Evolutionary conservation across 2,113 vertebrate species (phyloP).

Genomic region (Pogona vitticeps): DNA sequence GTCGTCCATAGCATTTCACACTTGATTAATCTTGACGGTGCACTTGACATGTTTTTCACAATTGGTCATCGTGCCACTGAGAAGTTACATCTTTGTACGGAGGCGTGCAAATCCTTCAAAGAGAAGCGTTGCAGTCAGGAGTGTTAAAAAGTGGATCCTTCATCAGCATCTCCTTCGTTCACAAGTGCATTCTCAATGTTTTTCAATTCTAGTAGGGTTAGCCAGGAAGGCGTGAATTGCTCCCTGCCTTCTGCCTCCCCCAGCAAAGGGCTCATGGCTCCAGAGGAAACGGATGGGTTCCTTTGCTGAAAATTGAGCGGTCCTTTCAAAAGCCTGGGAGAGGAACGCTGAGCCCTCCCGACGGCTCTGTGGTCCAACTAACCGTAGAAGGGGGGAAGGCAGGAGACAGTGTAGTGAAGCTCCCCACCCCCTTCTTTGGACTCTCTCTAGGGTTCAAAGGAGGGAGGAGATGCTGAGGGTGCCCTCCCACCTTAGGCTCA

Average conservation of each 20-base stretch:
- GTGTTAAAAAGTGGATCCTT: background rate
- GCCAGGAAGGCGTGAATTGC: background rate
- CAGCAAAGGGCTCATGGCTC: background rate
- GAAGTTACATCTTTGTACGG: conserved; percentile 29
- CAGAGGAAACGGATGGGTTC: too few relatives aligned
- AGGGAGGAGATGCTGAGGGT: too few relatives aligned
- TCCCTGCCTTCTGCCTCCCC: background rate
- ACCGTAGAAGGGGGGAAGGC: too few relatives aligned
- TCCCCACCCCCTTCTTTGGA: too few relatives aligned
- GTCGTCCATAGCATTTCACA: conserved; percentile 54
- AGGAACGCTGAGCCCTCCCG: background rate
- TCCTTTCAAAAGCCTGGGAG: background rate
- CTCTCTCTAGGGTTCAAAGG: too few relatives aligned
- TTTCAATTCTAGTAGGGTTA: background rate
- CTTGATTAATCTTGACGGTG: conserved; percentile 56
- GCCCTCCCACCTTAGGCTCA: too few relatives aligned
- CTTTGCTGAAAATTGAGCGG: too few relatives aligned
- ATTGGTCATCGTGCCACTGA: conserved; percentile 59
- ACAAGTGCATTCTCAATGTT: background rate
- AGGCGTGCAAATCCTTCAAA: background rate
- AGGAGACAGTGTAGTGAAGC: too few relatives aligned
- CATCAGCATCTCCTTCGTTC: background rate
- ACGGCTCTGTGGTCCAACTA: too few relatives aligned
- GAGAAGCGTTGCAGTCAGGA: conserved; percentile 7
- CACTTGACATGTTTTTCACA: conserved; percentile 57